These are phyloP conservation scores for Drosophila eohydei DNA, from an alignment of 2,888 invertebrate species.

Conservation along the genomic window DNA sequence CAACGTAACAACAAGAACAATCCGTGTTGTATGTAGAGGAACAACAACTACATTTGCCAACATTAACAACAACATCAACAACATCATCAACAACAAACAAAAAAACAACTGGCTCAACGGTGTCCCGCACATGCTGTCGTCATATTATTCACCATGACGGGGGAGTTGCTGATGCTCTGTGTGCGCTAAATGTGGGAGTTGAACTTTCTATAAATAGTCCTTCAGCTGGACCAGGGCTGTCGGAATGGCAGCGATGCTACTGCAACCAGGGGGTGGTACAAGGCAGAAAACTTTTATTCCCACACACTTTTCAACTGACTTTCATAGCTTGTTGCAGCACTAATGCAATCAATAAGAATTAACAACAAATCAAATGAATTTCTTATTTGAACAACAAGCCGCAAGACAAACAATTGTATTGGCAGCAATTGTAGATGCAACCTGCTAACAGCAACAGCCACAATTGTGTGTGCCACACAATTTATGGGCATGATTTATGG, in stretches of 20 bases:
- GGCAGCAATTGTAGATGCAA: constrained; percentile 24
- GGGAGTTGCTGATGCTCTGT: constrained; percentile 11
- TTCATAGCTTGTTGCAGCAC: constrained; percentile 16
- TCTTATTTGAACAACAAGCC: constrained; percentile 17
- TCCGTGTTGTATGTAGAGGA: constrained; percentile 7
- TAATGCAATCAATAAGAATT: constrained; percentile 63
- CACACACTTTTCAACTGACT: constrained; percentile 24
- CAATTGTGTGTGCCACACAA: neutral
- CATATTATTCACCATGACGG: constrained; percentile 53
- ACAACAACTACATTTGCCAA: constrained; percentile 34
- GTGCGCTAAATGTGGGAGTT: constrained; percentile 51
- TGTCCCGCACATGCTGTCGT: constrained; percentile 52
- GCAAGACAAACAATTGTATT: constrained; percentile 6
- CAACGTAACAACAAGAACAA: constrained; percentile 18
- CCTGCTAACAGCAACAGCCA: neutral
- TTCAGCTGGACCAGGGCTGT: constrained; percentile 24
- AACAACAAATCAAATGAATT: constrained; percentile 55
- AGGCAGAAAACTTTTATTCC: constrained; percentile 4
- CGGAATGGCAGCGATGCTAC: neutral
- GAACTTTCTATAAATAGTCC: constrained; percentile 51
- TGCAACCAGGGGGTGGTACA: neutral
- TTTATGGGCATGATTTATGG: constrained; percentile 18
- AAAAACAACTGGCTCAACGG: constrained; percentile 23
- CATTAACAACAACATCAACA: constrained; percentile 23
- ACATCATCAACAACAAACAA: constrained; percentile 17